Evolutionary conservation across 2,797 vertebrate species (phyloP).

Genomic region (Lacerta agilis): DNA sequence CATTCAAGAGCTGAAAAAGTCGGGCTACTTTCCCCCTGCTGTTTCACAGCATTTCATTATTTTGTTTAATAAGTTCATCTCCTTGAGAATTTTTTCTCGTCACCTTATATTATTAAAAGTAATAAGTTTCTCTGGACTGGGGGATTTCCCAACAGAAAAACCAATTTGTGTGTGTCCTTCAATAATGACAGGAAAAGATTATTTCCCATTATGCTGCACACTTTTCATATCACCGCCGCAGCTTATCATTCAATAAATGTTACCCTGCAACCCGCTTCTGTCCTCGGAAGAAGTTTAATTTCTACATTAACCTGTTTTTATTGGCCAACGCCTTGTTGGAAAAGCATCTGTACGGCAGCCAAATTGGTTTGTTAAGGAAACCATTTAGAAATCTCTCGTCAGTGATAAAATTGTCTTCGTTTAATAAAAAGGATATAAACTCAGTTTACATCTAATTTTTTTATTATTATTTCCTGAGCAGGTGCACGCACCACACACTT

Average conservation of each 20-base stretch:
- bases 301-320: slow-evolving; percentile 82
- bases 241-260: slow-evolving; percentile 85
- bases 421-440: slow-evolving; percentile 76
- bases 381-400: slow-evolving; percentile 77
- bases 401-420: slow-evolving; percentile 78
- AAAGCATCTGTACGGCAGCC: slow-evolving; percentile 69
- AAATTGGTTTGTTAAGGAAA: slow-evolving; percentile 79
- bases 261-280: slow-evolving; percentile 79
- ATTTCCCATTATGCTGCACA: slow-evolving; percentile 82
- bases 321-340: slow-evolving; percentile 71
- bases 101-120: slow-evolving; percentile 85
- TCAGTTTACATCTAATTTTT: slow-evolving; percentile 76
- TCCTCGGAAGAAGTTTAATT: slow-evolving; percentile 81
- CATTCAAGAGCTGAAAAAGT: slow-evolving; percentile 80
- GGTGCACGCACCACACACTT: slow-evolving; percentile 43
- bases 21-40: slow-evolving; percentile 78
- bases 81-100: slow-evolving; percentile 82
- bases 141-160: slow-evolving; percentile 84
- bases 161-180: slow-evolving; percentile 85
- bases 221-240: slow-evolving; percentile 80
- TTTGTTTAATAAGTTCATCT: slow-evolving; percentile 86
- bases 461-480: slow-evolving; percentile 24
- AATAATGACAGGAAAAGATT: slow-evolving; percentile 84
- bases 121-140: slow-evolving; percentile 85
- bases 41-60: slow-evolving; percentile 84